These are phyloP conservation scores for Clarias macrocephalus DNA, from an alignment of 2,113 vertebrate species.

Conservation along the genomic window DNA sequence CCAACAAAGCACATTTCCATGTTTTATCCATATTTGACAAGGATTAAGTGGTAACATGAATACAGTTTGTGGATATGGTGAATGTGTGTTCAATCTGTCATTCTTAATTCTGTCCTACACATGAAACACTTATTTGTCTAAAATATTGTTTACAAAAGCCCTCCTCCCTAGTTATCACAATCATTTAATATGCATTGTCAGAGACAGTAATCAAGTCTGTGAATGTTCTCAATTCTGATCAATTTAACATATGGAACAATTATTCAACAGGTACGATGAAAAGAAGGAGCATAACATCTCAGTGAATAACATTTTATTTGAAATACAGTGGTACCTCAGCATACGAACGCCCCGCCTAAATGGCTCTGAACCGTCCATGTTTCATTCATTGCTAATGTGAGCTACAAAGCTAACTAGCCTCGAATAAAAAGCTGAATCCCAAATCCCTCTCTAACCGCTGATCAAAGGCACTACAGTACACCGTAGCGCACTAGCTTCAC, in stretches of 20 bases:
- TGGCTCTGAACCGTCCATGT: no score
- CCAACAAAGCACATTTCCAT: background rate
- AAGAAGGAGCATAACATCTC: background rate
- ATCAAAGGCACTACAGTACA: no score
- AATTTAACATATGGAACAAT: background rate
- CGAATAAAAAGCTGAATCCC: no score
- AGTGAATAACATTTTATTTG: background rate
- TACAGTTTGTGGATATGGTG: background rate
- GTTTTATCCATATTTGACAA: background rate
- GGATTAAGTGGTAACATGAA: background rate
- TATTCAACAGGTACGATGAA: background rate
- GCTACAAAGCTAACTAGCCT: no score
- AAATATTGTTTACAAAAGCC: background rate
- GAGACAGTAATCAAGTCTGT: background rate
- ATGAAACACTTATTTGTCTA: background rate
- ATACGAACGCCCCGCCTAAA: no score
- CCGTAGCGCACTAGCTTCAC: no score
- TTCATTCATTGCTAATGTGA: no score
- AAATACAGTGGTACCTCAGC: background rate
- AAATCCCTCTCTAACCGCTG: no score
- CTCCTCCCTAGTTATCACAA: background rate
- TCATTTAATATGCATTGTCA: background rate
- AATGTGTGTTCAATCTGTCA: background rate
- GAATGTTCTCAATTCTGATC: background rate
- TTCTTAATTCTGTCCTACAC: background rate